Conservation (phyloP, 35 echinoderm and acorn worm genomes). For the Ophiothrix spiculata region DNA sequence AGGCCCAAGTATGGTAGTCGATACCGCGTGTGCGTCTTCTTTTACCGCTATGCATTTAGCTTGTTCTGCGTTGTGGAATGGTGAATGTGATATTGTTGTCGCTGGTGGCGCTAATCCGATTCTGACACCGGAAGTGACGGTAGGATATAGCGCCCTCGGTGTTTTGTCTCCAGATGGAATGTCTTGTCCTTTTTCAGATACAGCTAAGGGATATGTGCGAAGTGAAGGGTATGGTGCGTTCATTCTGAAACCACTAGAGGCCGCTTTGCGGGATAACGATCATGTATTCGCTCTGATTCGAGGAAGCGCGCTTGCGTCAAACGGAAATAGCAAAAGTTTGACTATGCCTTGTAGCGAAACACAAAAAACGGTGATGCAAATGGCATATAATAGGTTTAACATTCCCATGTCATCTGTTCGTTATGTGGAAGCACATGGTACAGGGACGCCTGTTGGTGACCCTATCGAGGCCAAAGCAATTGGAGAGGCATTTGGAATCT, state of each 20-base stretch:
- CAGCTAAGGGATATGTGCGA: constrained; percentile 86
- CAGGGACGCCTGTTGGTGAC: constrained; percentile 94
- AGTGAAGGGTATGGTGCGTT: constrained; percentile 92
- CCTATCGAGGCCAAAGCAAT: constrained; percentile 91
- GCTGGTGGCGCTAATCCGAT: constrained; percentile 64
- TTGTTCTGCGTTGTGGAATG: constrained; percentile 60
- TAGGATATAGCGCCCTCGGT: constrained; percentile 82
- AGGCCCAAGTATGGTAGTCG: constrained; percentile 77
- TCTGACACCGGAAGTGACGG: constrained; percentile 67
- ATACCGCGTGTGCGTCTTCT: constrained; percentile 83
- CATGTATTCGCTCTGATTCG: constrained; percentile 85
- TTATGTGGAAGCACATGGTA: constrained; percentile 92
- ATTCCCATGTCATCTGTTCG: constrained; percentile 65
- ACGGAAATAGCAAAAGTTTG: constrained; percentile 70
- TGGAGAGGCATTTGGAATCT: constrained; percentile 45
- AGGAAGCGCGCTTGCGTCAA: constrained; percentile 74
- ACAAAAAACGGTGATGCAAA: constrained; percentile 61
- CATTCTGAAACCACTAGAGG: constrained; percentile 73
- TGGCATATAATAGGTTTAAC: constrained; percentile 67
- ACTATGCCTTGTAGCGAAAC: constrained; percentile 80
- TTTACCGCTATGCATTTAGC: constrained; percentile 91
- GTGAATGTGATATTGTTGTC: constrained; percentile 78
- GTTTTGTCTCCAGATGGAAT: constrained; percentile 80
- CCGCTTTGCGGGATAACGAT: constrained; percentile 72
- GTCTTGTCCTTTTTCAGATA: constrained; percentile 84